These are phyloP conservation scores for Caradrina kadenii DNA, from an alignment of 2,888 invertebrate species.

Conservation along the genomic window DNA sequence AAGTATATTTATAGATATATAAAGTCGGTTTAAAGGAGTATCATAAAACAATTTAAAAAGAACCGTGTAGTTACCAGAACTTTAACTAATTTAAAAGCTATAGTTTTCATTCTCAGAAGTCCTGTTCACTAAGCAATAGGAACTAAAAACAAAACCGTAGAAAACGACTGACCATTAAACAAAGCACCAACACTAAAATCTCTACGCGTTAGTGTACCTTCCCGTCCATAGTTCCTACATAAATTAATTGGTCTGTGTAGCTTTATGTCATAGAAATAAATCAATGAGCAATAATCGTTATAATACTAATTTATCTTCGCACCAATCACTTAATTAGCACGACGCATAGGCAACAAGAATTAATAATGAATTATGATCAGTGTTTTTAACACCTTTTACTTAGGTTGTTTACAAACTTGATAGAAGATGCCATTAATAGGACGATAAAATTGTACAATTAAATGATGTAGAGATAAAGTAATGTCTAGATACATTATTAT, in stretches of 20 bases:
- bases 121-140: background rate
- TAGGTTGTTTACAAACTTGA: slow-evolving; percentile 32
- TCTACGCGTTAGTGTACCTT: slow-evolving; percentile 13
- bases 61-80: background rate
- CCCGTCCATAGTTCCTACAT: slow-evolving; percentile 22
- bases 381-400: slow-evolving; percentile 62
- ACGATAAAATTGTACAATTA: background rate
- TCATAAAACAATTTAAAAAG: too few species aligned
- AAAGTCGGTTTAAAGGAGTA: too few species aligned
- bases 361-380: slow-evolving; percentile 70
- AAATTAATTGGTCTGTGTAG: slow-evolving; percentile 44
- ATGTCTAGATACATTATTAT: background rate
- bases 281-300: slow-evolving; percentile 79
- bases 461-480: background rate
- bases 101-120: background rate
- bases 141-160: background rate
- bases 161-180: slow-evolving; percentile 1
- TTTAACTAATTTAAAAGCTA: background rate
- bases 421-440: slow-evolving; percentile 17
- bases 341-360: slow-evolving; percentile 79
- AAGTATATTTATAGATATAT: too few species aligned
- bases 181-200: background rate
- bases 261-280: slow-evolving; percentile 71
- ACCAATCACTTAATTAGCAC: slow-evolving; percentile 81
- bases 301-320: slow-evolving; percentile 75